phyloP scores from a whole-genome alignment of 2,888 invertebrate genomes.

The Eueremaeus valkanovi region DNA sequence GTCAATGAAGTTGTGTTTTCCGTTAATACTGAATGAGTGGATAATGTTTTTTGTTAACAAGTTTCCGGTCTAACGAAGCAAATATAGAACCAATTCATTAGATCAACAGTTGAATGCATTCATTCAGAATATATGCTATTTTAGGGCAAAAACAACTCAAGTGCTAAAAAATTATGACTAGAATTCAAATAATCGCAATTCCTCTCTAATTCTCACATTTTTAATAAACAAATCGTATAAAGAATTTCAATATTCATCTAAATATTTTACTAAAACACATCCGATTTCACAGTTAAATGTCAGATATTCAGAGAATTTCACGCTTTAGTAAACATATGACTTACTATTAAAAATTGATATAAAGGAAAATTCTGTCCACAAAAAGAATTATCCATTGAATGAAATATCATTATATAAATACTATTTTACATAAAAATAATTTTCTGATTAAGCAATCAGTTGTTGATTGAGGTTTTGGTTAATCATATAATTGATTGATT shows the following conservation, averaged over 20 bases:
- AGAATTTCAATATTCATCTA: background rate
- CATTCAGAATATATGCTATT: too few relatives aligned
- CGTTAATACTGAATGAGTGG: background rate
- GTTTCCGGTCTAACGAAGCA: background rate
- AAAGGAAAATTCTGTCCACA: too few relatives aligned
- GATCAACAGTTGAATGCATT: too few relatives aligned
- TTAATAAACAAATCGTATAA: background rate
- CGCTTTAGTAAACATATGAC: background rate
- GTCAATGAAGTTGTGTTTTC: background rate
- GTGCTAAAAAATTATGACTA: too few relatives aligned
- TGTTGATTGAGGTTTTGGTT: background rate
- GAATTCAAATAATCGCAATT: background rate
- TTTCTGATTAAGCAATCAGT: background rate
- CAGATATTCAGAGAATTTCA: background rate
- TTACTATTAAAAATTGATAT: background rate
- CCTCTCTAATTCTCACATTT: background rate
- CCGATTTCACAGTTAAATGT: background rate
- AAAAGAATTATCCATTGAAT: too few relatives aligned
- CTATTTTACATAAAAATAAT: background rate
- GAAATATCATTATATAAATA: too few relatives aligned
- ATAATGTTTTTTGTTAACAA: background rate
- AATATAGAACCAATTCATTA: conserved; percentile 53
- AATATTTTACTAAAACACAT: too few relatives aligned
- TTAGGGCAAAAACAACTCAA: too few relatives aligned
- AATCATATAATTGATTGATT: background rate